These are phyloP conservation scores for Gymnocheta viridis DNA, from an alignment of 2,888 invertebrate genomes.

Conservation along the genomic window DNA sequence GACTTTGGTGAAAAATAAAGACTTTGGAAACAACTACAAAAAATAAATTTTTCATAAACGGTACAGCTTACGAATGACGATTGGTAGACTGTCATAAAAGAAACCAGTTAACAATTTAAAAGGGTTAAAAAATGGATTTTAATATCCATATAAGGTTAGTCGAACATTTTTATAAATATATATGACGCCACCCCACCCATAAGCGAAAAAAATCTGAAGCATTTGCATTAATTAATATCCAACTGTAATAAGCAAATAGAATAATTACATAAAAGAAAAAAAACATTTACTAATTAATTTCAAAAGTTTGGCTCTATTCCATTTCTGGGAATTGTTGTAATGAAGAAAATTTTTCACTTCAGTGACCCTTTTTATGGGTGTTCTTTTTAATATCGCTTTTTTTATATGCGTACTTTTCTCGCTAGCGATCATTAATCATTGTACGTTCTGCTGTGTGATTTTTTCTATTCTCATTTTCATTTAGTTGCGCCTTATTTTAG, in stretches of 20 bases:
- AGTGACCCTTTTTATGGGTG: conserved; percentile 53
- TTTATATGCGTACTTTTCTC: background rate
- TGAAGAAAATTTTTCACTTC: conserved; percentile 60
- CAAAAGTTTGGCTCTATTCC: conserved; percentile 28
- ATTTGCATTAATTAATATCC: conserved; percentile 19
- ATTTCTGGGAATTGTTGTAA: conserved; percentile 24
- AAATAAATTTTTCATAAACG: too few relatives aligned
- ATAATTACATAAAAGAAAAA: conserved; percentile 13
- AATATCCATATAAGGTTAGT: too few relatives aligned
- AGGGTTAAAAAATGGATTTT: too few relatives aligned
- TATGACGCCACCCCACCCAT: background rate
- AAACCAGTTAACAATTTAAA: too few relatives aligned
- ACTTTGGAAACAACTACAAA: too few relatives aligned
- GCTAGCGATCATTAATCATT: conserved; percentile 64
- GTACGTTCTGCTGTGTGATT: conserved; percentile 36
- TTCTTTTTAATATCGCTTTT: background rate
- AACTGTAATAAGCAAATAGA: conserved; percentile 27
- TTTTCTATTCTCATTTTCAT: conserved; percentile 1
- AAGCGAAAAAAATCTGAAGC: background rate
- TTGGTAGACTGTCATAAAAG: too few relatives aligned
- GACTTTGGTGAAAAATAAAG: too few relatives aligned
- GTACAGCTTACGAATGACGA: too few relatives aligned
- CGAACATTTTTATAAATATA: background rate
- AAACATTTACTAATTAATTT: conserved; percentile 57
- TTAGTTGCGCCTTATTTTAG: conserved; percentile 1